These are phyloP conservation scores for Ceratina calcarata DNA, from an alignment of 1,140 invertebrate genomes.

Conservation along the genomic window DNA sequence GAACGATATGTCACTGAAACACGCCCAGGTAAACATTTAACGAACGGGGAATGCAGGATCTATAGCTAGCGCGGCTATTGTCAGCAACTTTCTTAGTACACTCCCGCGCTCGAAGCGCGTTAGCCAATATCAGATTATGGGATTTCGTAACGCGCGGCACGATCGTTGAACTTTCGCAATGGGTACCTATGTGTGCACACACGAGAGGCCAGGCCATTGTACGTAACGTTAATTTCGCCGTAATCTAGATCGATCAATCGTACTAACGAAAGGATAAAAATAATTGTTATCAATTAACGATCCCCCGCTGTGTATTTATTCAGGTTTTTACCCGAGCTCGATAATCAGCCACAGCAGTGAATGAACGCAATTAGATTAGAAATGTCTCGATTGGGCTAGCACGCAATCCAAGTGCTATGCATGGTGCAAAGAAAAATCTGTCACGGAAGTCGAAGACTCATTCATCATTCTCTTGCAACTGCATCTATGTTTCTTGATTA, in stretches of 20 bases:
- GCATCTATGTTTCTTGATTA: background rate
- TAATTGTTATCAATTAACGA: background rate
- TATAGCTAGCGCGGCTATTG: conserved; percentile 37
- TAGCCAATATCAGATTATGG: conserved; percentile 57
- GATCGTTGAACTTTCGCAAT: conserved; percentile 51
- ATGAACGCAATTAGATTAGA: background rate
- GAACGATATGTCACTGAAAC: conserved; percentile 29
- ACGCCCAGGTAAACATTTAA: conserved; percentile 36
- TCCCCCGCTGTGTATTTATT: background rate
- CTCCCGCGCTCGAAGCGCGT: conserved; percentile 30
- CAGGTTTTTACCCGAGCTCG: conserved; percentile 16
- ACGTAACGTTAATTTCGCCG: conserved; percentile 24
- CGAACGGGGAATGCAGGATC: conserved; percentile 39
- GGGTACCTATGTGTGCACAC: background rate
- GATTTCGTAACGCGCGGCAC: conserved; percentile 51
- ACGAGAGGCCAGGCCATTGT: conserved; percentile 18
- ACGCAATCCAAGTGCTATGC: background rate
- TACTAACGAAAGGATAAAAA: background rate
- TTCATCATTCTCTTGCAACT: background rate
- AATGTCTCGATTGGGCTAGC: background rate
- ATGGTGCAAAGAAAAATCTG: background rate
- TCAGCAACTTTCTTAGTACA: conserved; percentile 41
- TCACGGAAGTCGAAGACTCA: background rate
- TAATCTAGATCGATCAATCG: conserved; percentile 27
- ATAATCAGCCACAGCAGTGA: background rate